Conservation (phyloP, 2,113 vertebrate genomes). For the Hippocampus guttulatus region DNA sequence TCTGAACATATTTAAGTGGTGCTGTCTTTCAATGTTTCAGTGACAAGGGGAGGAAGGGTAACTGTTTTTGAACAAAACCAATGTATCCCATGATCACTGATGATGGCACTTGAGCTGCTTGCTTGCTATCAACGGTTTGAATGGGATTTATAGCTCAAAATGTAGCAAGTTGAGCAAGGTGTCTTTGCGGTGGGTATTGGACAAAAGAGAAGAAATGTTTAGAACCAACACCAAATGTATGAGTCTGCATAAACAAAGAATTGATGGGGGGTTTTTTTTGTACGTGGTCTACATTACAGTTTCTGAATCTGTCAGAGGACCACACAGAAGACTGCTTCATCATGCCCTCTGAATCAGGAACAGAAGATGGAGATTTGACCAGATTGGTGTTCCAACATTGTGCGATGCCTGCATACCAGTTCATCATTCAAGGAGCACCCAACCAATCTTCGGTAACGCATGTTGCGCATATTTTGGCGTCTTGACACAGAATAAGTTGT, state of each 20-base stretch:
- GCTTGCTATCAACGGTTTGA: too few relatives aligned
- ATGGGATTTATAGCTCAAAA: too few relatives aligned
- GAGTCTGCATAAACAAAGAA: background rate
- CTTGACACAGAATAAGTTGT: background rate
- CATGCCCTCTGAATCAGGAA: constrained; percentile 23
- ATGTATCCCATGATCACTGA: too few relatives aligned
- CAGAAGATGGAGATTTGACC: constrained; percentile 54
- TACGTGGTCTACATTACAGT: constrained; percentile 35
- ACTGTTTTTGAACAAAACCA: too few relatives aligned
- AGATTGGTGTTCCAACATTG: constrained; percentile 66
- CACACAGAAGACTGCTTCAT: constrained; percentile 44
- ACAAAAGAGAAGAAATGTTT: too few relatives aligned
- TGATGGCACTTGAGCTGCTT: too few relatives aligned
- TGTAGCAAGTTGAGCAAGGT: too few relatives aligned
- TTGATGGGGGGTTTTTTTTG: background rate
- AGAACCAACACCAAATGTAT: background rate
- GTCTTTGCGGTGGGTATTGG: too few relatives aligned
- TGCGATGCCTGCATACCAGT: constrained; percentile 68
- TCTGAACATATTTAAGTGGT: too few relatives aligned
- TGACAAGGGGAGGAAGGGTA: too few relatives aligned
- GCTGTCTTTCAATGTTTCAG: too few relatives aligned
- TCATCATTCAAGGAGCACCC: constrained; percentile 70
- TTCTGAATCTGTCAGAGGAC: constrained; percentile 58
- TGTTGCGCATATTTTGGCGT: background rate
- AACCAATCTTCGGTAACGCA: constrained; percentile 59